phyloP scores from a whole-genome alignment of 2,797 vertebrate genomes.

The Nannoperca australis region DNA sequence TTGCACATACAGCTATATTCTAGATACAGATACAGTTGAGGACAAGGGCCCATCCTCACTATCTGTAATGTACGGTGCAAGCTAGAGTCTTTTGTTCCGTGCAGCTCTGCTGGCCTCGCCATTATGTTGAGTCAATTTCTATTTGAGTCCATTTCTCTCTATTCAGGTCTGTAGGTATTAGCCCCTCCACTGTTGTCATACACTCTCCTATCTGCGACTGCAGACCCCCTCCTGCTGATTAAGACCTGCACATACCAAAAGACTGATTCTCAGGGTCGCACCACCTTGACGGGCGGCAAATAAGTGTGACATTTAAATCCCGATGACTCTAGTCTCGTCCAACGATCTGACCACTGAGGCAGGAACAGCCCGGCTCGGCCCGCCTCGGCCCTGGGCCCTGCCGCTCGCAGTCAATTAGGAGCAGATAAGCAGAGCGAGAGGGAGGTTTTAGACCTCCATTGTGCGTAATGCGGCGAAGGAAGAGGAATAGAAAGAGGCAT shows the following conservation, averaged over 20 bases:
- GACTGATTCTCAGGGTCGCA: slow-evolving; percentile 30
- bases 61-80: slow-evolving; percentile 34
- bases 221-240: slow-evolving; percentile 55
- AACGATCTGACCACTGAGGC: slow-evolving; percentile 50
- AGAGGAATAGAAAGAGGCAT: slow-evolving; percentile 62
- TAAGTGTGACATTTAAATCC: slow-evolving; percentile 70
- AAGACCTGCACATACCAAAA: slow-evolving; percentile 37
- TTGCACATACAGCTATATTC: not conserved
- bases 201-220: slow-evolving; percentile 23
- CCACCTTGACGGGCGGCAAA: slow-evolving; percentile 59
- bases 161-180: slow-evolving; percentile 24
- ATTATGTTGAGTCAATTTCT: slow-evolving; percentile 48
- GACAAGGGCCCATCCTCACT: not conserved
- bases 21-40: not conserved
- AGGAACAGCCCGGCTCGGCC: slow-evolving; percentile 23
- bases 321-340: slow-evolving; percentile 32
- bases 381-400: slow-evolving; percentile 14
- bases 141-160: slow-evolving; percentile 19
- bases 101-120: slow-evolving; percentile 27
- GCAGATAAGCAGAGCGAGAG: slow-evolving; percentile 66
- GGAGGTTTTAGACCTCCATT: slow-evolving; percentile 63
- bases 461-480: slow-evolving; percentile 55
- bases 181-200: slow-evolving; percentile 10
- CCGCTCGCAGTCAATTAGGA: slow-evolving; percentile 70
- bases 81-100: slow-evolving; percentile 39